Base-by-base conservation (phyloP, 1,140 invertebrate species). In the Arion vulgaris region DNA sequence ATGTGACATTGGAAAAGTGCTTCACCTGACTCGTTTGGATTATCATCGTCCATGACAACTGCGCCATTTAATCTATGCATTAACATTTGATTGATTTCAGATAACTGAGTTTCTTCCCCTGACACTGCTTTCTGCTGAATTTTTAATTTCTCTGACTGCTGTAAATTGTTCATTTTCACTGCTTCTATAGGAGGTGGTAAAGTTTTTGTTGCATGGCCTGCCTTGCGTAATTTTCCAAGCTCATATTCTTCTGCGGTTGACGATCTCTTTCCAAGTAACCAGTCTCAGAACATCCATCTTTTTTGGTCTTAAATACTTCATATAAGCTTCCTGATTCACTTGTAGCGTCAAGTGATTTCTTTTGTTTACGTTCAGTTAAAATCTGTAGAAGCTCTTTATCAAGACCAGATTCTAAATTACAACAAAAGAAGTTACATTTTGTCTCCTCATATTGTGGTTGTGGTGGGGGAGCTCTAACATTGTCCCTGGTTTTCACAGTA, bases 51-150 rank as follows among this genome's bases (percentile, higher is more conserved):
- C 32, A 75, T 28, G 11, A 1, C 13, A 11, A 75, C 5, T 45
- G 23, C 11, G 28, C 73, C 73, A 75, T 1, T 75, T 19, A 75
- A 34, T n/a, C 73, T 26, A 53, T 11, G n/a, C 32, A 34, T 17
- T 32, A 75, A 34, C 73, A 75, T 75, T 34, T 17, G n/a, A 34
- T 75, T 75, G 9, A 75, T 75, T 75, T 75, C 73, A 28, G 32
- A 34, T 1, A 75, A 11, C 28, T 75, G 11, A 15, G 9, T 51
- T 32, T 75, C 73, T 51, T 1, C 5, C 7, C 4, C 45, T 26
- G 41, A 1, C 1, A 1, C n/a, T 53, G 11, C 23, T 51, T 51
- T 13, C 26, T n/a, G 39, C n/a, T 32, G 28, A 4, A 66, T 7
- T 34, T 66, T 66, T 34, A 17, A 32, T 17, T 53, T 75, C 7